Percentiles rank a stretch among this genome's conserved stretches.
These are phyloP conservation scores for Philonicus albiceps DNA, from an alignment of 2,888 invertebrate species.

Conservation along the genomic window DNA sequence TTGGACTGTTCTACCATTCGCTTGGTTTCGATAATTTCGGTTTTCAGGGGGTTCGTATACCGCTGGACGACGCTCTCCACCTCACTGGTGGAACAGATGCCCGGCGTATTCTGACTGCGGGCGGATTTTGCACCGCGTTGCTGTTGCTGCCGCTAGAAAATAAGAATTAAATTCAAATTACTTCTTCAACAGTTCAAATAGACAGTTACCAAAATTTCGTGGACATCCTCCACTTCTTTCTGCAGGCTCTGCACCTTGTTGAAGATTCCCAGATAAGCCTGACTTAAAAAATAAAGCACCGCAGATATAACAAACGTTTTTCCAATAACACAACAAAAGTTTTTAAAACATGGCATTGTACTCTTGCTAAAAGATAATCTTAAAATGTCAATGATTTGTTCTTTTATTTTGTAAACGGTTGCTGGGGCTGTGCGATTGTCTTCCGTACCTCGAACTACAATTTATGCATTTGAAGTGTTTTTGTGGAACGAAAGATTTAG, in stretches of 20 bases:
- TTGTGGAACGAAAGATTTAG: background rate
- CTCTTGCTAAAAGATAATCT: background rate
- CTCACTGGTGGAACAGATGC: background rate
- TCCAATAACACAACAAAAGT: background rate
- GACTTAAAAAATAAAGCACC: background rate
- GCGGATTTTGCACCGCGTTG: background rate
- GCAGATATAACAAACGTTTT: background rate
- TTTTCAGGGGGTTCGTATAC: background rate
- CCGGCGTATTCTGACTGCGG: too few species aligned
- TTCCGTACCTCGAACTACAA: too few species aligned
- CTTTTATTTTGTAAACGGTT: background rate
- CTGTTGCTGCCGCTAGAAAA: background rate
- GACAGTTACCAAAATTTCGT: background rate
- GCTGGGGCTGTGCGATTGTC: background rate
- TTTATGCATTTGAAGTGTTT: background rate
- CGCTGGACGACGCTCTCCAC: constrained; percentile 9
- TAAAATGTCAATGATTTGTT: background rate
- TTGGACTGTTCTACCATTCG: constrained; percentile 67
- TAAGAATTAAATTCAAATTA: background rate
- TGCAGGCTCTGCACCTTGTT: background rate
- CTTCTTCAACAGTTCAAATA: background rate
- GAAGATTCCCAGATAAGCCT: background rate
- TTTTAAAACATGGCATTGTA: background rate
- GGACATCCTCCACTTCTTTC: background rate
- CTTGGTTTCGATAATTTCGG: constrained; percentile 26